Percentiles rank a stretch among this genome's conserved stretches.
These are phyloP conservation scores for Eristalinus sepulchralis DNA, from an alignment of 2,888 invertebrate genomes.

Conservation along the genomic window DNA sequence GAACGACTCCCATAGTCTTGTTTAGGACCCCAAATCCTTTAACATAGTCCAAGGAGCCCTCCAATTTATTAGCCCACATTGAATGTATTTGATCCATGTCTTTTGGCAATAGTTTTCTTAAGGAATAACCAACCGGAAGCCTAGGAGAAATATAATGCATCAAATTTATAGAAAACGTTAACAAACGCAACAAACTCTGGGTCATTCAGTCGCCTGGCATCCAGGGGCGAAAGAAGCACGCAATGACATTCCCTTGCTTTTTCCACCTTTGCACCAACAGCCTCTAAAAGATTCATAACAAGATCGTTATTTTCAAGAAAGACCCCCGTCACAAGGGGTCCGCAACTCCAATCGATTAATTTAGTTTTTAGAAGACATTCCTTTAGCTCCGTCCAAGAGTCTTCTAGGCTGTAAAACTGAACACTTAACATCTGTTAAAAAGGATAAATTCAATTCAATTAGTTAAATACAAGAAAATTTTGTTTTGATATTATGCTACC, in stretches of 20 bases:
- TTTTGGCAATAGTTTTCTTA: constrained; percentile 67
- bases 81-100: constrained; percentile 74
- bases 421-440: constrained; percentile 75
- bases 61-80: constrained; percentile 76
- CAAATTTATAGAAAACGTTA: neutral
- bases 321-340: constrained; percentile 77
- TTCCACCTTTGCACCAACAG: constrained; percentile 72
- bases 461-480: neutral
- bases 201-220: constrained; percentile 57
- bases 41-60: constrained; percentile 76
- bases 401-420: constrained; percentile 76
- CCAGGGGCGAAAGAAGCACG: constrained; percentile 73
- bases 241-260: constrained; percentile 75
- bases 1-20: constrained; percentile 74
- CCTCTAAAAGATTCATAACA: constrained; percentile 71
- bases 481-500: constrained; percentile 55
- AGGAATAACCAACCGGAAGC: constrained; percentile 74
- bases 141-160: constrained; percentile 13
- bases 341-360: constrained; percentile 75
- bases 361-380: constrained; percentile 76
- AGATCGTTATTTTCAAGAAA: constrained; percentile 69
- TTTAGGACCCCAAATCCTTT: constrained; percentile 74
- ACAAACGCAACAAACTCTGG: neutral
- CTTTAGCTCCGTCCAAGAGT: constrained; percentile 73
- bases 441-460: neutral